Evolutionary conservation across 2,797 vertebrate genomes (phyloP), one percentile per base, ranked within the genome.

Genomic region (Sciaenops ocellatus): DNA sequence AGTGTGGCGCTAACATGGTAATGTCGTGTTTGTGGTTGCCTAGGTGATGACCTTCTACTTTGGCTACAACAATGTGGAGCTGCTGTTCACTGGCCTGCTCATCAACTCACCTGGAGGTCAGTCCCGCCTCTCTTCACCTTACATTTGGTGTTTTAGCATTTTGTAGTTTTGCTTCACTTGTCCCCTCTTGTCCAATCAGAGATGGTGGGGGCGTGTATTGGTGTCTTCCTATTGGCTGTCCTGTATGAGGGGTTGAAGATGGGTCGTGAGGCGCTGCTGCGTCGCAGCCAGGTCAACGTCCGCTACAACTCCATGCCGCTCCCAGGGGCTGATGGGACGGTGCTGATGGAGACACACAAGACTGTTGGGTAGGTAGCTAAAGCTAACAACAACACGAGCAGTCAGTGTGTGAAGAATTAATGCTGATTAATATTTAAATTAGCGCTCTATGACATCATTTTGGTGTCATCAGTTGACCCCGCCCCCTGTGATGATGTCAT

Each of bases 271-370:
- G 85, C 94, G 54, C 93, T 99, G 85, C 95, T 99, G 64, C 95
- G 98, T 0, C 97, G 97, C 86, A 99, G 97, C 68, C 98, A 99
- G 85, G 97, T 99, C 91, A 99, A 97, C 89, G 97, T 99, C 62
- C 97, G 98, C 73, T 99, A 99, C 89, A 99, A 99, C 94, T 98
- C 97, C 78, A 99, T 99, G 98, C 97, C 98, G 0, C 95, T 99
- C 20, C 98, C 98, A 0, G 98, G 98, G 44, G 85, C 95, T n/a
- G 98, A 99, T 0, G 98, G 98, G 65, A 98, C 98, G 8, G 95
- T 97, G 51, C 87, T 99, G 64, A 98, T 98, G 97, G 98, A 99
- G 93, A 99, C 98, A 0, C 98, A 99, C 93, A 99, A 99, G 94
- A 99, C 98, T 0, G 98, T 99, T 0, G 98, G 98, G 98, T 99